Evolutionary conservation across 2,797 vertebrate species (phyloP).

Genomic region (Furcifer pardalis): DNA sequence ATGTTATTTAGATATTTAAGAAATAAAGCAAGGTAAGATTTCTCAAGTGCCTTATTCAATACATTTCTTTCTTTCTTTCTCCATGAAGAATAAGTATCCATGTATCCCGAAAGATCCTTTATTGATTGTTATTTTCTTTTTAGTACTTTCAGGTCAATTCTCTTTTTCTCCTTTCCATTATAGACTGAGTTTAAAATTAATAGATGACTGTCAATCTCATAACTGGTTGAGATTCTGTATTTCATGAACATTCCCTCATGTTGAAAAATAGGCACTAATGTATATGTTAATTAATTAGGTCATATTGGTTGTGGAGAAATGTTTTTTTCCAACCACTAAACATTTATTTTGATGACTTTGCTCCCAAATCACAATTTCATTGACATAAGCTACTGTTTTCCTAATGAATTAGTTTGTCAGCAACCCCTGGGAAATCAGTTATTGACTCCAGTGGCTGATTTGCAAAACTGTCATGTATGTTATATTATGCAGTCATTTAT

Average conservation of each 20-base stretch:
- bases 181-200: neutral
- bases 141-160: neutral
- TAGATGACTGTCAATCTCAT: neutral
- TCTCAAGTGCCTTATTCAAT: neutral
- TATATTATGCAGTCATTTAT: slow-evolving; percentile 17
- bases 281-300: slow-evolving; percentile 2
- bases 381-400: slow-evolving; percentile 29
- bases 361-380: neutral
- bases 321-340: neutral
- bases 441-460: slow-evolving; percentile 14
- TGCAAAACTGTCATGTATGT: slow-evolving; percentile 18
- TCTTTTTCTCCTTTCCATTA: neutral
- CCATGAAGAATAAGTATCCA: neutral
- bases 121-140: neutral
- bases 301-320: neutral
- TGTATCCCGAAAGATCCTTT: neutral
- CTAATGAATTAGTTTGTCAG: slow-evolving; percentile 8
- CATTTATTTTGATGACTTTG: neutral
- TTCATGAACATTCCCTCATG: slow-evolving; percentile 7
- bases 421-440: neutral
- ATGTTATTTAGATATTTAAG: no score
- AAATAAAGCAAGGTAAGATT: neutral
- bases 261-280: neutral
- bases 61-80: neutral
- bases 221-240: neutral